These are phyloP conservation scores for Neoaliturus tenellus DNA, from an alignment of 2,888 invertebrate species.

Conservation along the genomic window DNA sequence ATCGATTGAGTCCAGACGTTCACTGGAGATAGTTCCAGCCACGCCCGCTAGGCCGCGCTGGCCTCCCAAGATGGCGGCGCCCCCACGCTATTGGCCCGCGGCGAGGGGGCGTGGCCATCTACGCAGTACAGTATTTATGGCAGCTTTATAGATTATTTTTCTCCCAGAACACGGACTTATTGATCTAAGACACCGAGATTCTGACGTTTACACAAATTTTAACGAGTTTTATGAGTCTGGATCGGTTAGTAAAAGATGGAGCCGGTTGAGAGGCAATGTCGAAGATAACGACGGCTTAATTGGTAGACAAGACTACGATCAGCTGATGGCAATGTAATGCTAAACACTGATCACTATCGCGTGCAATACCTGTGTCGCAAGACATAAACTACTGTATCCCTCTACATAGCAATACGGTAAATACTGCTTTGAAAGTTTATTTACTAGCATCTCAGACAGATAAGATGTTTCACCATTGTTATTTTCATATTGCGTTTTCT, in stretches of 20 bases:
- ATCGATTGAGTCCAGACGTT: slow-evolving; percentile 47
- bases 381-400: too few species aligned
- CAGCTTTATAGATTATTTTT: slow-evolving; percentile 57
- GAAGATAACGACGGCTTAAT: slow-evolving; percentile 5
- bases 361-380: too few species aligned
- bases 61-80: slow-evolving; percentile 52
- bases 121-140: slow-evolving; percentile 51
- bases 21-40: slow-evolving; percentile 55
- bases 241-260: too few species aligned
- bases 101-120: slow-evolving; percentile 8
- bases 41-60: slow-evolving; percentile 53
- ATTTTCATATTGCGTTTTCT: too few species aligned
- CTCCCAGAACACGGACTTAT: slow-evolving; percentile 45
- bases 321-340: not conserved
- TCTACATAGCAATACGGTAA: too few species aligned
- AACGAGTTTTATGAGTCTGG: slow-evolving; percentile 50
- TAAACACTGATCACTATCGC: not conserved
- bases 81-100: slow-evolving; percentile 20
- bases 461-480: too few species aligned
- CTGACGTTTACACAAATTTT: slow-evolving; percentile 53
- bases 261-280: too few species aligned
- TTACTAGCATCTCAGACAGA: too few species aligned
- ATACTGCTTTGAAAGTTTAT: too few species aligned
- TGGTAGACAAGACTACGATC: not conserved
- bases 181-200: slow-evolving; percentile 50